phyloP scores from a whole-genome alignment of 2,797 vertebrate species.

The Sus cebifrons region DNA sequence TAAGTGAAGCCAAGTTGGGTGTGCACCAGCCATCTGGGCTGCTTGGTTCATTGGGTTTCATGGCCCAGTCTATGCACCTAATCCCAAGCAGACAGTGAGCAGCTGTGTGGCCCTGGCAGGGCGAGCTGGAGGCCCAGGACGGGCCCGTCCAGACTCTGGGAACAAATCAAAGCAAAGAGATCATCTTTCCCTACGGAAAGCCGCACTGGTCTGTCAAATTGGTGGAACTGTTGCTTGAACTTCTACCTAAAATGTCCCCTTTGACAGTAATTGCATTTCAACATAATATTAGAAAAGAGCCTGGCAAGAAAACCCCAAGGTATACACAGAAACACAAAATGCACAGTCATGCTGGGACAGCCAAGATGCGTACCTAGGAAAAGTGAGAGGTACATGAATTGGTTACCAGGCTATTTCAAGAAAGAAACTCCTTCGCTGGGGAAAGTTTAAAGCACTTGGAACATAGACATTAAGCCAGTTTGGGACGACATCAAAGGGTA shows the following conservation, averaged over 20 bases:
- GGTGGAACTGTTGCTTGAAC: background rate
- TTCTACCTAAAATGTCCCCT: background rate
- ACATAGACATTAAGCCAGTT: background rate
- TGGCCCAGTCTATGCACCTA: background rate
- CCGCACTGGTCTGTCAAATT: background rate
- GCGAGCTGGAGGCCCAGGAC: background rate
- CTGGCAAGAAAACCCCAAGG: background rate
- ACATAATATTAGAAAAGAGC: background rate
- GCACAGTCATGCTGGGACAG: background rate
- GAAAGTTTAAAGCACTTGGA: background rate
- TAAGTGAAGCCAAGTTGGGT: background rate
- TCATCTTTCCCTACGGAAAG: background rate
- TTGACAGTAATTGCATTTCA: background rate
- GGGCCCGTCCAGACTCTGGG: background rate
- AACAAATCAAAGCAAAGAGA: background rate
- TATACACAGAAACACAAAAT: conserved; percentile 34
- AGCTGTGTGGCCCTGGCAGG: background rate
- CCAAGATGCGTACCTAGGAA: background rate
- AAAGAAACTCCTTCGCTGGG: background rate
- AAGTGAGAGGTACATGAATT: conserved; percentile 55
- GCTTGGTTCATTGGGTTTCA: background rate
- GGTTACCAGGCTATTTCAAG: conserved; percentile 38
- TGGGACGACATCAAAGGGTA: background rate
- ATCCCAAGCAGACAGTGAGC: background rate
- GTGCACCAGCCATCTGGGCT: background rate